Evolutionary conservation across 1,140 invertebrate genomes (phyloP).

Genomic region (Drosophila chauvacae): DNA sequence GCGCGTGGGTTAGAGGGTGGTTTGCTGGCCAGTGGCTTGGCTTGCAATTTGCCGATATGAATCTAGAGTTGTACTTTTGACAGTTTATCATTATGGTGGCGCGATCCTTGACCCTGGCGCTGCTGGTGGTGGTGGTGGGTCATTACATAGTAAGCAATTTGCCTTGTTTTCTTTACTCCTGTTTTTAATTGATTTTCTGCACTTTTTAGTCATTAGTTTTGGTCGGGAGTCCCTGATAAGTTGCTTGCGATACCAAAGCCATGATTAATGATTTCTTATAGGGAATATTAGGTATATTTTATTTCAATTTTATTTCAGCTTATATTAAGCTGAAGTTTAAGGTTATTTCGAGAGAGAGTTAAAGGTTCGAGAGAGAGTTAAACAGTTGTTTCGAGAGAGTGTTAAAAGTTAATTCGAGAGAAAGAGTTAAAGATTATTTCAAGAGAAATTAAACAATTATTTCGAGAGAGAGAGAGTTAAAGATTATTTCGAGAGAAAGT

Average conservation of each 20-base stretch:
- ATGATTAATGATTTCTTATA: conserved; percentile 31
- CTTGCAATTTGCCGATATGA: conserved; percentile 57
- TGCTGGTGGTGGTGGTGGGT: conserved; percentile 19
- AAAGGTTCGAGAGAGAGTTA: too few species aligned
- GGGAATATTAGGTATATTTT: background rate
- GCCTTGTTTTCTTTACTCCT: conserved; percentile 17
- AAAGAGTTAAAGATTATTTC: too few species aligned
- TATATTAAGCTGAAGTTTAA: background rate
- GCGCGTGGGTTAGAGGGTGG: conserved; percentile 57
- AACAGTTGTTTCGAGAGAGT: too few species aligned
- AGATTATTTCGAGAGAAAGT: too few species aligned
- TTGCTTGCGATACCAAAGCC: conserved; percentile 29
- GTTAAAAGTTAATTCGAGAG: too few species aligned
- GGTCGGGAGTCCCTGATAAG: conserved; percentile 3
- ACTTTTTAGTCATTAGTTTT: conserved; percentile 58
- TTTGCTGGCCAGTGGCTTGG: conserved; percentile 3
- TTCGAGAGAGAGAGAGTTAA: too few species aligned
- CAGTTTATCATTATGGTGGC: conserved; percentile 70
- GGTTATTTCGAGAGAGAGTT: background rate
- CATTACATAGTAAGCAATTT: conserved; percentile 65
- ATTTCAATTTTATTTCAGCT: background rate
- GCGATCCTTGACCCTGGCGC: conserved; percentile 15
- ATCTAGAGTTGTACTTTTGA: conserved; percentile 63
- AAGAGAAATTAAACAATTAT: too few species aligned
- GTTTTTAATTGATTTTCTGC: conserved; percentile 79